phyloP scores from a whole-genome alignment of 2,888 invertebrate genomes.

The Limnephilus marmoratus region DNA sequence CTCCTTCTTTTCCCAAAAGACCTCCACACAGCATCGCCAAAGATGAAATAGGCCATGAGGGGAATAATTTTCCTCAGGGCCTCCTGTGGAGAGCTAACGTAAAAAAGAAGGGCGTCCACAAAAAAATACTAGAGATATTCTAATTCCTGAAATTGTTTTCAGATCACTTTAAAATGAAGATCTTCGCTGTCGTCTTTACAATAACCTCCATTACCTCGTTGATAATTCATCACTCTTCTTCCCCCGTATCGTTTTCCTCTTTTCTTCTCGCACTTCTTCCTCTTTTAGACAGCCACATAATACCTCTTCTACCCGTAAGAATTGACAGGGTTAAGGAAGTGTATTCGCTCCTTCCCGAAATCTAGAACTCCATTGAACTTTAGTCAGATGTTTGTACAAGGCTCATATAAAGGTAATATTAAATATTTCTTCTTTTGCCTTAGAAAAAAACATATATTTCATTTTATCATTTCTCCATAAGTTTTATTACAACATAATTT shows the following conservation, averaged over 20 bases:
- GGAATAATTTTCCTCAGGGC: too few relatives aligned
- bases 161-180: constrained; percentile 39
- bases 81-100: too few relatives aligned
- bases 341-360: neutral
- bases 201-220: constrained; percentile 57
- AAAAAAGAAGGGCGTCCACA: neutral
- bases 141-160: neutral
- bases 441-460: too few relatives aligned
- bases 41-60: too few relatives aligned
- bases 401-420: neutral
- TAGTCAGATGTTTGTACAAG: neutral
- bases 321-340: constrained; percentile 41
- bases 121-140: neutral
- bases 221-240: constrained; percentile 60
- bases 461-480: too few relatives aligned
- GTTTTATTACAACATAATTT: too few relatives aligned
- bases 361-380: neutral
- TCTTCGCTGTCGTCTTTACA: constrained; percentile 52
- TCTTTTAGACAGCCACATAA: constrained; percentile 50
- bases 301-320: constrained; percentile 25
- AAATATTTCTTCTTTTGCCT: neutral
- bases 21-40: too few relatives aligned
- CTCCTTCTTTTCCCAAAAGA: too few relatives aligned
- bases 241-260: constrained; percentile 12
- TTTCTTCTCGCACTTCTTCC: constrained; percentile 28